phyloP scores from a whole-genome alignment of 2,797 vertebrate genomes.

The Varecia variegata region DNA sequence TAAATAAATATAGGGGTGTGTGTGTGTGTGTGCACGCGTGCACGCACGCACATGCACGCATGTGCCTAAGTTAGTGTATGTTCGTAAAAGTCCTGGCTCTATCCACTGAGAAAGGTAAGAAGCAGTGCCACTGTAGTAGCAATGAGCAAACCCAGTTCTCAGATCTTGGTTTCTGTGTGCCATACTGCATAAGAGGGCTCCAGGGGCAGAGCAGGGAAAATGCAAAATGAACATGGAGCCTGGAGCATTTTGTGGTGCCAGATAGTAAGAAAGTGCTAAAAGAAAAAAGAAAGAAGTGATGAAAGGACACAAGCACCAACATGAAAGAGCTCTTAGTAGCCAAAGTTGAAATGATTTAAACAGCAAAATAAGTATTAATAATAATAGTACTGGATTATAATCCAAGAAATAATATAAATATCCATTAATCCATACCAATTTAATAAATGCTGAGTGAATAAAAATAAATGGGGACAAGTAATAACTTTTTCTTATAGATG shows the following conservation, averaged over 20 bases:
- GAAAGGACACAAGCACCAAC: not conserved
- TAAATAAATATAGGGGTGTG: not conserved
- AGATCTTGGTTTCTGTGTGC: not conserved
- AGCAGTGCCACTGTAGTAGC: not conserved
- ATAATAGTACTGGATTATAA: not conserved
- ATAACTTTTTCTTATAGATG: not conserved
- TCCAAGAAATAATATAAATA: not conserved
- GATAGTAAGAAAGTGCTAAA: not conserved
- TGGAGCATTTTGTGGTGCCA: not conserved
- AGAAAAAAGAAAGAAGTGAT: not conserved
- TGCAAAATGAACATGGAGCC: not conserved
- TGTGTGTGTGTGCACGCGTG: not conserved
- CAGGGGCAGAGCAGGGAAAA: not conserved
- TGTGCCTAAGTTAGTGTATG: not conserved
- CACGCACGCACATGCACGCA: fast-evolving
- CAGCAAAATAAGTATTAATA: not conserved
- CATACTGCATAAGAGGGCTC: not conserved
- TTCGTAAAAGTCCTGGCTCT: not conserved
- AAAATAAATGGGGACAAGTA: not conserved
- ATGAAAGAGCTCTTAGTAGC: not conserved
- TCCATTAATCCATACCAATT: not conserved
- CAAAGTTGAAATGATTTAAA: not conserved
- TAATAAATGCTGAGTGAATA: not conserved
- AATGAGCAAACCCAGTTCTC: not conserved
- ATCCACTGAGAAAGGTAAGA: not conserved